Base-by-base conservation (phyloP, 2,888 invertebrate species). In the Eristalis pertinax region DNA sequence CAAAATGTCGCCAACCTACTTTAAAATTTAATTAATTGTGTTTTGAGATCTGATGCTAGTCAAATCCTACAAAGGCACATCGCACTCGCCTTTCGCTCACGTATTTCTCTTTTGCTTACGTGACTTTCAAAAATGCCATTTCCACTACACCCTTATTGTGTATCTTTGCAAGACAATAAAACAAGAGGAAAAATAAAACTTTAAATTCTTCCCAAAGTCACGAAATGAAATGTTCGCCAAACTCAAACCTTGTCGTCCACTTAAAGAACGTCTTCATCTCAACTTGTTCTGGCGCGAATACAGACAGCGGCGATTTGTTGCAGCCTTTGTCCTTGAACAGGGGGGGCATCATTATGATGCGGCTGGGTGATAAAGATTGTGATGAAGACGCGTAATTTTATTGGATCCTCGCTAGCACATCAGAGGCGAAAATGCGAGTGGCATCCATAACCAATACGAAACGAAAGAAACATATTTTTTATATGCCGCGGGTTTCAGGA, bases 371-470 rank as follows among this genome's bases (percentile, higher is more conserved):
- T 70, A 78, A 19, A n/a, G 50, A 50, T 50, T 50, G 19, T 1
- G 19, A 86, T 86, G 83, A 86, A 75, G 78, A 83, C 83, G 77
- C 65, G 78, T 86, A 75, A 86, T 86, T 79, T 78, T 78, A 75
- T 86, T 86, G 78, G 78, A 86, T 60, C 56, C 83, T 11, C 63
- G 29, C 69, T 58, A 0, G 68, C 43, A 74, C 29, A 64, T 63
- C 35, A 77, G 15, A 26, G 64, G 41, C n/a, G 58, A 19, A 62
- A 76, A 11, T 22, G 13, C n/a, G 22, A 22, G 13, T 26, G 13
- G 22, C 69, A 63, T 56, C 67, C 50, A 69, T 64, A 77, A 81
- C 69, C 69, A 77, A 64, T 64, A 50, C 69, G 64, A 69, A 82
- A 79, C 63, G 74, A n/a, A 70, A 72, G 75, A 67, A 68, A 43